Conservation (phyloP, 2,797 vertebrate species). For the Aselliscus stoliczkanus region DNA sequence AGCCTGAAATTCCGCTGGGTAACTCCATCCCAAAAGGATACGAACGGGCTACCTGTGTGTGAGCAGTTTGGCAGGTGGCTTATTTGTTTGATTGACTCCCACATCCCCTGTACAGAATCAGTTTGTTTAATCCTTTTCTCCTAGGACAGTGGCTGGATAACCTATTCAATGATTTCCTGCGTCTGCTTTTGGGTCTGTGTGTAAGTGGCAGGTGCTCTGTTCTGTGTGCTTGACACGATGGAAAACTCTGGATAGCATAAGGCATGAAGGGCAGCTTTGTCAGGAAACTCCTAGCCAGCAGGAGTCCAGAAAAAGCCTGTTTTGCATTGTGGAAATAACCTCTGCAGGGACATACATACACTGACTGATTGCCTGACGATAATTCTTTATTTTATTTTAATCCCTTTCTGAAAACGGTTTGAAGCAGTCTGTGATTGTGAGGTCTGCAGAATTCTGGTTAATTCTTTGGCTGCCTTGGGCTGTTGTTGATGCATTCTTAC, state of each 20-base stretch:
- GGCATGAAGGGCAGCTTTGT: not conserved
- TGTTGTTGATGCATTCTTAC: slow-evolving; percentile 44
- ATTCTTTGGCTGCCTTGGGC: slow-evolving; percentile 45
- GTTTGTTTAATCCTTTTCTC: slow-evolving; percentile 37
- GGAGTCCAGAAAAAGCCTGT: not conserved
- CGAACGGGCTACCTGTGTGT: not conserved
- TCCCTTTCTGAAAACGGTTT: slow-evolving; percentile 30
- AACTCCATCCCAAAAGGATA: not conserved
- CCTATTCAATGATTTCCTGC: not conserved
- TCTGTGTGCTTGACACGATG: not conserved
- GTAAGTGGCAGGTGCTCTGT: not conserved
- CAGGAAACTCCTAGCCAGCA: not conserved
- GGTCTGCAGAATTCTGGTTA: slow-evolving; percentile 27
- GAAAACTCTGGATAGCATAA: not conserved
- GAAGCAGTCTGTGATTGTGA: slow-evolving; percentile 22
- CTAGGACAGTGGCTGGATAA: not conserved
- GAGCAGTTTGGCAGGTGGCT: not conserved
- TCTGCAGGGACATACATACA: not conserved
- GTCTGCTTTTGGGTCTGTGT: not conserved
- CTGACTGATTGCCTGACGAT: not conserved
- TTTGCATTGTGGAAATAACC: not conserved
- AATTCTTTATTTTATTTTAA: slow-evolving; percentile 52
- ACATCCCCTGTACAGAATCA: not conserved
- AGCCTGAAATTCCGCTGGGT: not conserved
- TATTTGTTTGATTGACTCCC: slow-evolving; percentile 8